These are phyloP conservation scores for Arctia plantaginis DNA, from an alignment of 2,888 invertebrate species.

Conservation along the genomic window DNA sequence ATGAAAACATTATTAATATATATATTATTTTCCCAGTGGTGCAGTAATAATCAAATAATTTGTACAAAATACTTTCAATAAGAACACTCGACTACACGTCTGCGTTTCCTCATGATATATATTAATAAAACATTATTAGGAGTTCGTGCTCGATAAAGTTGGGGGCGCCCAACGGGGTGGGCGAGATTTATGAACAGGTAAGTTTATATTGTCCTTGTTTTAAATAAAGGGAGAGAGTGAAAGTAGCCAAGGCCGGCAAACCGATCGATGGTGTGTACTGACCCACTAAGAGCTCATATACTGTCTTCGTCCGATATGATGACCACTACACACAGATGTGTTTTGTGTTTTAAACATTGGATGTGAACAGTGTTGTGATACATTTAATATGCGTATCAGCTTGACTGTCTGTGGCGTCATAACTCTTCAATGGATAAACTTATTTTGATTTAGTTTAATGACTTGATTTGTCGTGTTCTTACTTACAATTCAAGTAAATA, in stretches of 20 bases:
- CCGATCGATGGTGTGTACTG: slow-evolving; percentile 16
- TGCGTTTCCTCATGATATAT: background rate
- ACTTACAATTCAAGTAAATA: background rate
- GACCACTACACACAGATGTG: background rate
- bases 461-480: background rate
- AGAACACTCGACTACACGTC: background rate
- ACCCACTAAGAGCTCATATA: background rate
- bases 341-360: background rate
- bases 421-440: background rate
- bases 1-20: too few relatives aligned
- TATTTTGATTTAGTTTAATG: background rate
- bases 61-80: background rate
- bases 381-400: background rate
- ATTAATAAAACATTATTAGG: background rate
- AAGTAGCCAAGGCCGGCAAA: background rate
- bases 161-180: background rate
- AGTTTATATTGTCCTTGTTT: slow-evolving; percentile 13
- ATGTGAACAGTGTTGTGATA: background rate
- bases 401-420: background rate
- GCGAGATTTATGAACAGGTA: slow-evolving; percentile 5
- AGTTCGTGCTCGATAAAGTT: background rate
- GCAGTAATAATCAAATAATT: background rate
- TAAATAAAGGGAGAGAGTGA: background rate
- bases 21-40: background rate
- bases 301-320: slow-evolving; percentile 4